A percentile compares a stretch with the other conserved stretches of the same genome.
Conservation (phyloP, 2,888 invertebrate genomes). For the Hydroisotoma schaefferi region DNA sequence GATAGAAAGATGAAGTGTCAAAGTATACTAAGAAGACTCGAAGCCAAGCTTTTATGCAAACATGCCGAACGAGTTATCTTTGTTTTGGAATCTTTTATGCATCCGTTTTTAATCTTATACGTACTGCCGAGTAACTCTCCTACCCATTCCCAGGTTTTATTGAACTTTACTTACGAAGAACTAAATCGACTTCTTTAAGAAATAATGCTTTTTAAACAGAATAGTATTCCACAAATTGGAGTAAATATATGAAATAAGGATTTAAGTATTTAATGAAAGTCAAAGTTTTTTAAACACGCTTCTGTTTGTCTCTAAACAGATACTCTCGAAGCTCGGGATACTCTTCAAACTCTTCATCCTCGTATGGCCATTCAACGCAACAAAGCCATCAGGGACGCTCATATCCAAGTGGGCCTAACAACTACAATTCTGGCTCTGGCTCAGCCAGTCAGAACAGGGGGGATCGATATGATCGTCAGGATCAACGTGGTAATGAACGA, state of each 20-base stretch:
- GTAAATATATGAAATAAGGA: no score
- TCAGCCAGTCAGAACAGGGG: constrained; percentile 31
- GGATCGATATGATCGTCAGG: constrained; percentile 30
- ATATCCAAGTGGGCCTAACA: constrained; percentile 21
- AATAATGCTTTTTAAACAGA: no score
- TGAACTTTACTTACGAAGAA: no score
- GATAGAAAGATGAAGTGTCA: constrained; percentile 29
- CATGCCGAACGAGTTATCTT: constrained; percentile 9
- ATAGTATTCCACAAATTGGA: no score
- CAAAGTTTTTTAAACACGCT: no score
- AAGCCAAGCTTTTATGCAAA: constrained; percentile 42
- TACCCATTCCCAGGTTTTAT: no score
- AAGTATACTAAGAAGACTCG: constrained; percentile 26
- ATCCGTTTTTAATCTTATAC: no score
- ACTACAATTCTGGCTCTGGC: constrained; percentile 20
- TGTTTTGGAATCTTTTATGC: neutral
- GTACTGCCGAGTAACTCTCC: no score
- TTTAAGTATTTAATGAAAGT: no score
- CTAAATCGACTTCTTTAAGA: no score
- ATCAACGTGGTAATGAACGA: constrained; percentile 29
- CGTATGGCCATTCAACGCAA: constrained; percentile 5
- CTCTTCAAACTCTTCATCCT: neutral
- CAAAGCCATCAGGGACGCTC: constrained; percentile 17
- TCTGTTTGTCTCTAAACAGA: no score
- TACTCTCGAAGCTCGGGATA: neutral